Evolutionary conservation across 1,140 invertebrate genomes (phyloP), one percentile per base, ranked within the genome.

Genomic region (Arion vulgaris): DNA sequence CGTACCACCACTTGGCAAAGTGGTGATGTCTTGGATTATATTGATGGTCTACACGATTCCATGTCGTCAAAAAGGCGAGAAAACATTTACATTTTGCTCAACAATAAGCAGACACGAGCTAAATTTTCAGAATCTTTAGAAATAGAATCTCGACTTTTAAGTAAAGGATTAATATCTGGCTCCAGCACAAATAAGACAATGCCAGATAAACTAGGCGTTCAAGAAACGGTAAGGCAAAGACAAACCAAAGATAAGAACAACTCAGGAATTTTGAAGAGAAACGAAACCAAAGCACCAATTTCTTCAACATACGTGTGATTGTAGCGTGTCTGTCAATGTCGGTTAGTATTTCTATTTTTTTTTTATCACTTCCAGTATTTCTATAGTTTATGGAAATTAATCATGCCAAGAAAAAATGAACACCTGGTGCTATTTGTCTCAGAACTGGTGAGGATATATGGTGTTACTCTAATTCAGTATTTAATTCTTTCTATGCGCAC

Each of bases 71-170:
- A 82, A 79, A 26, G 80, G 9, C 45, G 83, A 32, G 83, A 81
- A 74, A 84, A 84, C 57, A 84, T 84, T 49, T 81, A 81, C 45
- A 53, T 71, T 19, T 49, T 84, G 45, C 75, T 84, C 36, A 69
- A 62, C 74, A 84, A 82, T 68, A 81, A 80, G 28, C 76, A 84
- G 49, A 82, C 80, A 1, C 34, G 83, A n/a, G 83, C 83, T 7
- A 84, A 84, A 79, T 77, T 84, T 39, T 84, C 83, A 15, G 83
- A 84, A 66, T 84, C 83, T 36, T 49, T 84, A 66, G 83, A 84
- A 53, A 84, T 84, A 28, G 83, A 84, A 38, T 82, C 80, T 26
- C 39, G 75, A 36, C 76, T 84, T n/a, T 28, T 84, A 23, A 80
- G 73, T 51, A 81, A 75, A 72, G 83, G 83, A 49, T 53, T 84